Evolutionary conservation across 1,140 invertebrate species (phyloP), one percentile per base, ranked within the genome.

Genomic region (Acromyrmex echinatior): DNA sequence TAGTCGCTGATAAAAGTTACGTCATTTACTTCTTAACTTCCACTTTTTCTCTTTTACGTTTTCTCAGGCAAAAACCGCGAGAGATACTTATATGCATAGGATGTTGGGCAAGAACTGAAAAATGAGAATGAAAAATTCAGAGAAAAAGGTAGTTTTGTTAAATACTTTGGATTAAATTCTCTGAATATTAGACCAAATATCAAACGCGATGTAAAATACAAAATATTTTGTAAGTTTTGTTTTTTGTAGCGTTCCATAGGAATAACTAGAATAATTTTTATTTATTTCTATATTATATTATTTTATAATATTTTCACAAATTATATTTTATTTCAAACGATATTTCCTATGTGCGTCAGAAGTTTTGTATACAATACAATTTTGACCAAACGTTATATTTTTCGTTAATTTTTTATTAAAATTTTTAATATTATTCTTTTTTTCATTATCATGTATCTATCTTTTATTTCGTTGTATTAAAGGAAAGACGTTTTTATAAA

Each of bases 1-100:
- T 88, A 85, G 71, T 63, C 60, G 63, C 45, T 86, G 90, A 90
- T 92, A 92, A 92, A 92, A 92, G 90, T 90, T 92, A 90, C 88
- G 85, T 91, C 90, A 84, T 92, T 92, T 90, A 90, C 71, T 86
- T 90, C 76, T 60, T 76, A 80, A 53, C 53, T 18, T 16, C 49
- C 39, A 51, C 39, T 39, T 35, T 35, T 25, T 31, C 18, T 28
- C 28, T 21, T 10, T 14, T 62, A n/a, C 9, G 25, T 4, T 21
- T 39, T 16, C 58, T 28, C 18, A 7, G 28, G 35, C 35, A 68
- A 68, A 68, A 10, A 12, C 14, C 49, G 21, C 12, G 14, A 25
- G 68, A 56, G 74, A 89, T 28, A 62, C 9, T 45, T 45, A 45
- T 10, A 45, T 45, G 39, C 66, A 74, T 63, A 79, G 53, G 63